A percentile compares a stretch with the other conserved stretches of the same genome.
Conservation (phyloP, 2,113 vertebrate species). For the Fukomys damarensis region DNA sequence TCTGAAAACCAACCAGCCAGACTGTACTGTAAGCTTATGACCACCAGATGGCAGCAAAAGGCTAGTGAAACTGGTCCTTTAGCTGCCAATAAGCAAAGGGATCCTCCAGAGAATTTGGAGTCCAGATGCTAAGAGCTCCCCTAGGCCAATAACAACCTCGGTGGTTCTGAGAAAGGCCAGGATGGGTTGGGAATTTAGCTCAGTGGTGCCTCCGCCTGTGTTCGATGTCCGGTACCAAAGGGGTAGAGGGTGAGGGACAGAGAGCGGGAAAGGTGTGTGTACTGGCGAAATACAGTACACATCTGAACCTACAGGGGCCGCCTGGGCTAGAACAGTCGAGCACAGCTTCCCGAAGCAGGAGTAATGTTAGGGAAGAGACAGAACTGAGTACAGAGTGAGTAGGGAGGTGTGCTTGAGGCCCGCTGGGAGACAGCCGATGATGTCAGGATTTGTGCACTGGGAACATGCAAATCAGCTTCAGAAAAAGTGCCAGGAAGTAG, state of each 20-base stretch:
- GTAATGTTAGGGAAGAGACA: not conserved
- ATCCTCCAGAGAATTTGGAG: not conserved
- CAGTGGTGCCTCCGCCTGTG: too few relatives aligned
- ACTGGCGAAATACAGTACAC: not conserved
- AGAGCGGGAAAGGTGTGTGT: too few relatives aligned
- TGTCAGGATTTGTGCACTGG: rapidly evolving
- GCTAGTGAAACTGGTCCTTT: not conserved
- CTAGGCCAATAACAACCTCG: not conserved
- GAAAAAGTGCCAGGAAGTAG: not conserved
- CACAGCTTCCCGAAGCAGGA: not conserved
- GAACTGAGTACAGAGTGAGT: too few relatives aligned
- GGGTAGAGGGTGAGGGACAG: too few relatives aligned
- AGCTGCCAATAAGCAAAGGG: rapidly evolving
- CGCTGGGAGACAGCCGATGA: too few relatives aligned
- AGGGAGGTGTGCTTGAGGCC: too few relatives aligned
- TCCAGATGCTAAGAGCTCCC: not conserved
- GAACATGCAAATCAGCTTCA: not conserved
- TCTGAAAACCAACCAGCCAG: not conserved
- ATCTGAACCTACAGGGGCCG: not conserved
- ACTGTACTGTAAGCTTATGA: not conserved
- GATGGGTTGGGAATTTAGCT: too few relatives aligned
- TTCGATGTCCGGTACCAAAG: too few relatives aligned
- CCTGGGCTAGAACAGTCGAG: not conserved
- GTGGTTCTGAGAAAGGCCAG: not conserved
- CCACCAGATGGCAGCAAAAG: slow-evolving; percentile 70